Percentiles rank a stretch among this genome's conserved stretches.
These are phyloP conservation scores for Scolopax rusticola DNA, from an alignment of 2,797 vertebrate species.

Conservation along the genomic window DNA sequence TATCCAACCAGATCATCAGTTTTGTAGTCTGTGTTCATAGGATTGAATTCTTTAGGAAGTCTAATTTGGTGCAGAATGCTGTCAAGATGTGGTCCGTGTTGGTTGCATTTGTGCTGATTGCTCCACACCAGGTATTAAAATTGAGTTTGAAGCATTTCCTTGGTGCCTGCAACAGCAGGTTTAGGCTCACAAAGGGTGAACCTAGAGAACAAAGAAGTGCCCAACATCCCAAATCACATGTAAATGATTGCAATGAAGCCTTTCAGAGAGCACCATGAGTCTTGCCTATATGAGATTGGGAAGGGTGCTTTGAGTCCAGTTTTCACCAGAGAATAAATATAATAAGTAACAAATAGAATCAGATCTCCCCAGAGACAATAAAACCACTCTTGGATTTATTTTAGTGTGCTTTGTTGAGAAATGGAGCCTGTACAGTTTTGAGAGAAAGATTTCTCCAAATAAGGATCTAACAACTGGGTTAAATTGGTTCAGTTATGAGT, in stretches of 20 bases:
- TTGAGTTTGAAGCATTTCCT: background rate
- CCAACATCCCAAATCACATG: background rate
- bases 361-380: background rate
- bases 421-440: background rate
- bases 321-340: background rate
- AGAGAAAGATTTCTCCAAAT: background rate
- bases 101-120: background rate
- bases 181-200: background rate
- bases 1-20: background rate
- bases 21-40: background rate
- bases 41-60: background rate
- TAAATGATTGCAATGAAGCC: background rate
- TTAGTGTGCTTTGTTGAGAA: background rate
- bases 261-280: background rate
- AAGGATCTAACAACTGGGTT: conserved; percentile 23
- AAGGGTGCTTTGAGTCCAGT: background rate
- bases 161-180: background rate
- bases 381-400: background rate
- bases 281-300: background rate
- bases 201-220: background rate
- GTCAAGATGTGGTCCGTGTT: background rate
- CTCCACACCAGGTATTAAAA: background rate
- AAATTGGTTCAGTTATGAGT: conserved; percentile 33
- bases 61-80: background rate
- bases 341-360: background rate